These are phyloP conservation scores for Hyposmocoma kahamanoa DNA, from an alignment of 1,140 invertebrate species.

Conservation along the genomic window DNA sequence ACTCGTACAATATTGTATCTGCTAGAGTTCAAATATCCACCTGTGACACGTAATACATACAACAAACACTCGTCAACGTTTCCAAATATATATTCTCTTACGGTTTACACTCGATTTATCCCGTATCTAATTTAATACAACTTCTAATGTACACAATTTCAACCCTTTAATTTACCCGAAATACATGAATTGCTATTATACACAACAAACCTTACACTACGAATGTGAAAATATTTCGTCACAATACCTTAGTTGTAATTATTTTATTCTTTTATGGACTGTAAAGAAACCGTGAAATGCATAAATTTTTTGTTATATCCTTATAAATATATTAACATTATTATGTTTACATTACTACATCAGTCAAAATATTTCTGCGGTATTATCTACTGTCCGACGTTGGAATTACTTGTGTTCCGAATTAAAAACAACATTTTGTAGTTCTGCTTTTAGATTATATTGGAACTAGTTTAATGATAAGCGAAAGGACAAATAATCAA, in stretches of 20 bases:
- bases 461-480: no score
- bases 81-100: slow-evolving; percentile 71
- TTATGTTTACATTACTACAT: slow-evolving; percentile 62
- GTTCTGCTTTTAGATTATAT: no score
- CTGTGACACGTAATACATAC: slow-evolving; percentile 63
- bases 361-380: slow-evolving; percentile 69
- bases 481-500: no score
- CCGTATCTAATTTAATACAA: slow-evolving; percentile 65
- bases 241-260: slow-evolving; percentile 62
- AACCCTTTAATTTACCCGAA: slow-evolving; percentile 62
- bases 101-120: slow-evolving; percentile 54
- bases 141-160: slow-evolving; percentile 63
- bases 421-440: no score
- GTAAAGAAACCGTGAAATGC: slow-evolving; percentile 71
- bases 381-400: slow-evolving; percentile 43
- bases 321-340: slow-evolving; percentile 69
- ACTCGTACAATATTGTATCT: slow-evolving; percentile 41
- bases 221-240: slow-evolving; percentile 70
- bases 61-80: slow-evolving; percentile 67
- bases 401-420: slow-evolving; percentile 17
- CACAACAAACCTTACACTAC: slow-evolving; percentile 68
- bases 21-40: slow-evolving; percentile 58
- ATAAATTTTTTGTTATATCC: slow-evolving; percentile 65
- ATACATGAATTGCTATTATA: slow-evolving; percentile 64
- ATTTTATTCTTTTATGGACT: slow-evolving; percentile 59